Evolutionary conservation across 2,888 invertebrate genomes (phyloP).

Genomic region (Cheilosia urbana): DNA sequence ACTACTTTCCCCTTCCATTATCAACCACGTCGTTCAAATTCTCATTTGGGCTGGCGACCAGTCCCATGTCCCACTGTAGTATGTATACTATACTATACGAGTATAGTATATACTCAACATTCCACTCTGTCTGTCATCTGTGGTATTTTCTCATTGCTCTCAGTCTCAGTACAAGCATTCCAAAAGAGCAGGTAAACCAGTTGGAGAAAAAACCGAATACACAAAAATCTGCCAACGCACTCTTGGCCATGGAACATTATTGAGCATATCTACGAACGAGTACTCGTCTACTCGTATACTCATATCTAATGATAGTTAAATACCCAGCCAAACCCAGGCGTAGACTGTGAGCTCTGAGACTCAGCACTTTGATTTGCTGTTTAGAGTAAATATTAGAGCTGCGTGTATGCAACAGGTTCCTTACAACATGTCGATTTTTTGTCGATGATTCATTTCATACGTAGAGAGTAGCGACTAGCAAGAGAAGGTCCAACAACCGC

Average conservation of each 20-base stretch:
- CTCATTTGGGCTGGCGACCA: constrained; percentile 36
- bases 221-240: constrained; percentile 18
- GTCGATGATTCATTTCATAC: constrained; percentile 22
- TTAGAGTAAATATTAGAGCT: neutral
- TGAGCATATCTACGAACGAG: too few relatives aligned
- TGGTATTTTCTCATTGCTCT: constrained; percentile 42
- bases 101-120: constrained; percentile 2
- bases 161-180: constrained; percentile 52
- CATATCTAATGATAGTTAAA: constrained; percentile 20
- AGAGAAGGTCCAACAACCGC: constrained; percentile 26
- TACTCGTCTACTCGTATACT: neutral
- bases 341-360: neutral
- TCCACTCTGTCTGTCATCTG: constrained; percentile 58
- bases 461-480: neutral
- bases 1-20: constrained; percentile 58
- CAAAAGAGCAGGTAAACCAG: constrained; percentile 44
- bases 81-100: too few relatives aligned
- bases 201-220: neutral
- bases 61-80: neutral
- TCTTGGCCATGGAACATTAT: constrained; percentile 28
- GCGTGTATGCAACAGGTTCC: constrained; percentile 35
- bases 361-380: neutral
- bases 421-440: neutral
- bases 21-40: constrained; percentile 35
- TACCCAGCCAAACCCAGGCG: constrained; percentile 8